A percentile compares a stretch with the other conserved stretches of the same genome.
Conservation (phyloP, 2,888 invertebrate genomes). For the Dysmachus trigonus region DNA sequence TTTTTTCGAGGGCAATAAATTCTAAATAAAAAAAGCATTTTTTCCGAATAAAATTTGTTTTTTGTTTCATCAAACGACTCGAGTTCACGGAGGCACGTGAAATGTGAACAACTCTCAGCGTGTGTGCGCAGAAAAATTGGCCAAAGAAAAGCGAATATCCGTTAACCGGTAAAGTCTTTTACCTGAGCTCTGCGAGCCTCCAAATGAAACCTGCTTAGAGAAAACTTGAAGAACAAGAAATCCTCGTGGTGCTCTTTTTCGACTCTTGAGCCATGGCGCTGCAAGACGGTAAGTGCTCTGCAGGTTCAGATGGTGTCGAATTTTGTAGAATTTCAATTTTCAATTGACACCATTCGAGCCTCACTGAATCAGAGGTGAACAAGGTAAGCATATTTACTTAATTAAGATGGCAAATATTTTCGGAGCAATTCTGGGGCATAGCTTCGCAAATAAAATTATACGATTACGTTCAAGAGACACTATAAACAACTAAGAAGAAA, state of each 20-base stretch:
- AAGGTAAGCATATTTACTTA: neutral
- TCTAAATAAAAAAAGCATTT: neutral
- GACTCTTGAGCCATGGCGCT: neutral
- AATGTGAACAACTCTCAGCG: neutral
- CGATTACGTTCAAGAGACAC: neutral
- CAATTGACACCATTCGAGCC: neutral
- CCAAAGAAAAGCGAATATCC: neutral
- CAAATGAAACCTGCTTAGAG: neutral
- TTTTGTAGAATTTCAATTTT: neutral
- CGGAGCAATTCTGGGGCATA: neutral
- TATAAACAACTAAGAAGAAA: neutral
- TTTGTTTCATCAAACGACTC: neutral
- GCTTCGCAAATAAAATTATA: neutral
- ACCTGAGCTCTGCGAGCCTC: neutral
- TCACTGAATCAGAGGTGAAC: neutral
- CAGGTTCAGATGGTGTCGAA: neutral
- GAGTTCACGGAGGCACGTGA: neutral
- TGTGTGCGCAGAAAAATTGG: neutral
- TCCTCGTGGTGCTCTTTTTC: neutral
- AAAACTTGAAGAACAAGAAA: neutral
- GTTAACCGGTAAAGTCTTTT: neutral
- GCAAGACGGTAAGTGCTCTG: neutral
- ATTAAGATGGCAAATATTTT: neutral
- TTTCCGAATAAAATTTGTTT: neutral
- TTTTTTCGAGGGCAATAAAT: neutral